Evolutionary conservation across 2,113 vertebrate species (phyloP), one percentile per base, ranked within the genome.

Genomic region (Cyprinodon tularosa): DNA sequence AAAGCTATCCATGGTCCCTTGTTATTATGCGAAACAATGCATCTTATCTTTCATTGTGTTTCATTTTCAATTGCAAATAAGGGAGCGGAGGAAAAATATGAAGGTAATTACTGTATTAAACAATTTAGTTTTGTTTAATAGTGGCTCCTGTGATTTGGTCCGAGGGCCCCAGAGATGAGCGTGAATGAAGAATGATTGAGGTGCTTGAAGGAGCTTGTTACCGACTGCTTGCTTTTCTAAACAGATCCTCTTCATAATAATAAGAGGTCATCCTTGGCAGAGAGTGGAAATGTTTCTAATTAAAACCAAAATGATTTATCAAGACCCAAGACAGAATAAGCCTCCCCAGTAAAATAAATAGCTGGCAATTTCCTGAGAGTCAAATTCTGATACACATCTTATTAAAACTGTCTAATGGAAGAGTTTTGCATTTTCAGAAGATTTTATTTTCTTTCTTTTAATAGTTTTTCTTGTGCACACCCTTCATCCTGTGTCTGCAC

Each of bases 301-400:
- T 95, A 93, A 94, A 94, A 91, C 50, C 80, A 85, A 92, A 92
- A 94, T 90, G 86, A 87, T 92, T 93, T 88, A 91, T 92, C 86
- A 79, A 90, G 86, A 92, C 89, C 75, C 22, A 60, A 63, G 62
- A 77, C 74, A 57, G 71, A 86, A 86, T 76, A 78, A 87, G 81
- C 75, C 66, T 85, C 68, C 10, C 39, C 29, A 47, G 78, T 79
- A 87, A 86, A 92, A 89, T 74, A 91, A 92, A 91, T 83, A 85
- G 80, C 89, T 71, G 17, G 81, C 86, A 82, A 88, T 93, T 92
- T 93, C 85, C 84, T 74, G 79, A 87, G 81, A 91, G 90, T 86
- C 82, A 72, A 63, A 81, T 82, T 90, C 81, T 89, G 92, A 94
- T 91, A 90, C 90, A 82, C 74, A 80, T 91, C 84, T 87, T 90